Conservation (phyloP, 2,113 vertebrate genomes). For the Struthio camelus region DNA sequence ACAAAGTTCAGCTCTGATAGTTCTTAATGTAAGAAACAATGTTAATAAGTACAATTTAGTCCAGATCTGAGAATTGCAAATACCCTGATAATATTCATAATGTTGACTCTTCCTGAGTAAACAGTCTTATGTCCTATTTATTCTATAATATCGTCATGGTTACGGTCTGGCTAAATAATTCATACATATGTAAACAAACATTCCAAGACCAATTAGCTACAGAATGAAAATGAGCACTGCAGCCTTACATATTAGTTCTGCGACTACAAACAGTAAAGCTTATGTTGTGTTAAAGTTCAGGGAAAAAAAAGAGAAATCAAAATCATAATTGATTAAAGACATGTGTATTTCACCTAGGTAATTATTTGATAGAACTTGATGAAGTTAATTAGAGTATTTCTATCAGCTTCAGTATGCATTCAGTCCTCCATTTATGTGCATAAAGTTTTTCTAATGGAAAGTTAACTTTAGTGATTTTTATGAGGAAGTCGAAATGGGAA, state of each 20-base stretch:
- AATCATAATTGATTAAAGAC: neutral
- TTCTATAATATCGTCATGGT: slow-evolving; percentile 48
- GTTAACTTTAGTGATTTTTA: neutral
- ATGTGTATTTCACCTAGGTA: neutral
- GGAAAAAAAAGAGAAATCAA: neutral
- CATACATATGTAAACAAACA: neutral
- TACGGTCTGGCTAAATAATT: slow-evolving; percentile 27
- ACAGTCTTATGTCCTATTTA: slow-evolving; percentile 1
- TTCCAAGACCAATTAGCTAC: neutral
- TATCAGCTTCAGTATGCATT: neutral
- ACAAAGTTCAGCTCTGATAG: neutral
- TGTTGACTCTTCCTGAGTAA: neutral
- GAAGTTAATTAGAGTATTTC: neutral
- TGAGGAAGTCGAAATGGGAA: neutral
- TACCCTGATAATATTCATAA: neutral
- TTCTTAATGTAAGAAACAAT: neutral
- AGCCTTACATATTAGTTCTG: neutral
- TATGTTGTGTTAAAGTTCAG: neutral
- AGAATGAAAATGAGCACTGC: neutral
- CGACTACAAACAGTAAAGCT: neutral
- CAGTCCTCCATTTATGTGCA: neutral
- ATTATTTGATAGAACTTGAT: neutral
- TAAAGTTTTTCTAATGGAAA: neutral
- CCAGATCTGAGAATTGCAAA: neutral
- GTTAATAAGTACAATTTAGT: neutral